A percentile compares a stretch with the other conserved stretches of the same genome.
phyloP scores from a whole-genome alignment of 2,113 vertebrate species.

The Turnix velox region DNA sequence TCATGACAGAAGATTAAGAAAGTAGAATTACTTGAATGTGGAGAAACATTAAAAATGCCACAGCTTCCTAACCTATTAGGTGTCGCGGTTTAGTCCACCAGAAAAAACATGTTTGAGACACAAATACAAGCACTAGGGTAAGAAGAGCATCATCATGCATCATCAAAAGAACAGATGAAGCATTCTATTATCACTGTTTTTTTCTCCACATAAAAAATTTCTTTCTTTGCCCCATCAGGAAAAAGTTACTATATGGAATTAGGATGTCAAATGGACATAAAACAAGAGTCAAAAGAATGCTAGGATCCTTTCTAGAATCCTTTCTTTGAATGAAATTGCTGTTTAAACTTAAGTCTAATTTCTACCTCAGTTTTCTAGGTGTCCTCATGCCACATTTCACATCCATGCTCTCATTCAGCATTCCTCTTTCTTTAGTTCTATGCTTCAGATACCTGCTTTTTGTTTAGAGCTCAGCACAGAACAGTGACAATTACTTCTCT shows the following conservation, averaged over 20 bases:
- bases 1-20: not conserved
- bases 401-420: not conserved
- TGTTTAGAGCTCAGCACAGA: not conserved
- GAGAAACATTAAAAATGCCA: not conserved
- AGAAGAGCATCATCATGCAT: not conserved
- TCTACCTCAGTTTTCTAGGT: not conserved
- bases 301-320: not conserved
- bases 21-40: not conserved
- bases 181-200: fast-evolving
- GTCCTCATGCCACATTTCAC: not conserved
- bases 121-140: not conserved
- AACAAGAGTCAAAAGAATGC: not conserved
- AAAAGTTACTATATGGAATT: not conserved
- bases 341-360: no score
- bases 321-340: not conserved
- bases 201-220: not conserved
- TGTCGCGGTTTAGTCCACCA: not conserved
- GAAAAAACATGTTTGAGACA: not conserved
- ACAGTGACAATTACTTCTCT: not conserved
- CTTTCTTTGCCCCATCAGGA: not conserved
- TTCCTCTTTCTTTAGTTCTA: not conserved
- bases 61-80: not conserved
- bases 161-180: not conserved
- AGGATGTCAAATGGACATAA: not conserved
- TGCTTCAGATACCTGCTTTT: not conserved